These are phyloP conservation scores for Labia minor DNA, from an alignment of 2,888 invertebrate genomes.

Conservation along the genomic window DNA sequence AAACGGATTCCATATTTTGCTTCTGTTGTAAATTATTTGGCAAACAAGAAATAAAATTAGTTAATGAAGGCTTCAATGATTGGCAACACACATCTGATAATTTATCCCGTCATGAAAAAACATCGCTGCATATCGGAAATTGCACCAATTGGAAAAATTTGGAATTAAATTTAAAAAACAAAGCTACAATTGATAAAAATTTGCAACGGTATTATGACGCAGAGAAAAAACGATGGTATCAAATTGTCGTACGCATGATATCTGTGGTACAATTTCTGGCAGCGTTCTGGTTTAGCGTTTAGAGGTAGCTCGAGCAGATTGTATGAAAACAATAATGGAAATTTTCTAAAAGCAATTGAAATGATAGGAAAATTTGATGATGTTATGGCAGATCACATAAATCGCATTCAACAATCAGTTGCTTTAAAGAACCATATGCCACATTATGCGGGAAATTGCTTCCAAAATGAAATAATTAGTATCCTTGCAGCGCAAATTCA, in stretches of 20 bases:
- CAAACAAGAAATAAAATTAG: too few relatives aligned
- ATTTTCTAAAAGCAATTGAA: too few relatives aligned
- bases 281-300: constrained; percentile 1
- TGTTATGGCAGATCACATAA: neutral
- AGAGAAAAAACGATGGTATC: too few relatives aligned
- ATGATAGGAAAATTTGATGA: constrained; percentile 15
- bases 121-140: too few relatives aligned
- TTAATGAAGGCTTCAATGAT: too few relatives aligned
- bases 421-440: too few relatives aligned
- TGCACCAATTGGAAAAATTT: neutral
- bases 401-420: neutral
- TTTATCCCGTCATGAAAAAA: too few relatives aligned
- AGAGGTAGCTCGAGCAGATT: neutral
- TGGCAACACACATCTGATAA: too few relatives aligned
- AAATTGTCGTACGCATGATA: too few relatives aligned
- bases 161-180: neutral
- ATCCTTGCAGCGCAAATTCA: neutral
- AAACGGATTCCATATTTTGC: too few relatives aligned
- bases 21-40: too few relatives aligned
- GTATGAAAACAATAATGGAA: constrained; percentile 13
- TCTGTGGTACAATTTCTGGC: constrained; percentile 1
- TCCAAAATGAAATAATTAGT: constrained; percentile 17
- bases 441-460: neutral
- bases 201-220: neutral
- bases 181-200: neutral